Conservation (phyloP, 2,797 vertebrate genomes). For the Anas bahamensis region DNA sequence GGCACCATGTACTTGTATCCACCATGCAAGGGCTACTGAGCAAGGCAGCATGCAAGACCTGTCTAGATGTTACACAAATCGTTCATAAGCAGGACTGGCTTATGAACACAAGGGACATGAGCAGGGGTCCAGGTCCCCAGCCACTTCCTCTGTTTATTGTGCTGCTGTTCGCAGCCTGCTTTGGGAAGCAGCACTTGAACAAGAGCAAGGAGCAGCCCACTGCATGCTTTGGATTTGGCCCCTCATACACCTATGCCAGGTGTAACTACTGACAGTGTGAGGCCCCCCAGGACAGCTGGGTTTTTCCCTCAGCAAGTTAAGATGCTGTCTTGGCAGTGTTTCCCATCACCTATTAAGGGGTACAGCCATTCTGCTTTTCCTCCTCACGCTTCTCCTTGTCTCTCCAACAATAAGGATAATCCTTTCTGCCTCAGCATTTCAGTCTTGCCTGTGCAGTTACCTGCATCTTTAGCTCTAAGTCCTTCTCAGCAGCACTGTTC, state of each 20-base stretch:
- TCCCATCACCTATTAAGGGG: background rate
- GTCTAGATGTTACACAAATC: background rate
- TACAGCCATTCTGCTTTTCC: background rate
- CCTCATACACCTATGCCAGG: background rate
- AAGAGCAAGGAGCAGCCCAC: background rate
- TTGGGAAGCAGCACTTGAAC: background rate
- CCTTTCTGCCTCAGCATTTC: background rate
- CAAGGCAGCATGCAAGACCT: background rate
- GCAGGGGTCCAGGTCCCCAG: background rate
- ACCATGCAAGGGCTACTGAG: background rate
- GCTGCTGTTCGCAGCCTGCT: background rate
- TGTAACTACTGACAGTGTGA: background rate
- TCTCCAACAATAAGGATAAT: background rate
- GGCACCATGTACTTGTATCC: background rate
- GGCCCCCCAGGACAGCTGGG: background rate
- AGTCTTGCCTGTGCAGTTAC: background rate
- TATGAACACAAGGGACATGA: too few species aligned
- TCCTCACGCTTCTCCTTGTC: background rate
- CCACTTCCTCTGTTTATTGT: background rate
- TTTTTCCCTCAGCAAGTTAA: background rate
- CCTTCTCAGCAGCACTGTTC: background rate
- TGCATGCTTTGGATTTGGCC: background rate
- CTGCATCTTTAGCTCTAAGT: background rate
- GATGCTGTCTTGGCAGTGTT: background rate
- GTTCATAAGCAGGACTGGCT: background rate